These are phyloP conservation scores for Thalassaphorura encarpata DNA, from an alignment of 1,140 invertebrate species.

Conservation along the genomic window DNA sequence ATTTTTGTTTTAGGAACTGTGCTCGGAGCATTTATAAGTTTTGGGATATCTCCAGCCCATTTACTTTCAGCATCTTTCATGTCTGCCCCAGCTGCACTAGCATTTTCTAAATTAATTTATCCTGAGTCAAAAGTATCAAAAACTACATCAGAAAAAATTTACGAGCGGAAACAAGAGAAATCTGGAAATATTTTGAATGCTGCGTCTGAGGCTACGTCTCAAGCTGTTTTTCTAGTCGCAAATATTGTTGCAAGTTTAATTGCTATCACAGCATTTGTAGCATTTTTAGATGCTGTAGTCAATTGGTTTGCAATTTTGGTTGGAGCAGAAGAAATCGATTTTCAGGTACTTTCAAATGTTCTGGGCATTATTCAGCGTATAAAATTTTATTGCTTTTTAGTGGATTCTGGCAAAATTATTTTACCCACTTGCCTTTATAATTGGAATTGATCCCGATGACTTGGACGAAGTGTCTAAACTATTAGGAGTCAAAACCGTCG, in stretches of 20 bases:
- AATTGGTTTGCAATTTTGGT: slow-evolving; percentile 68
- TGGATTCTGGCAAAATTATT: slow-evolving; percentile 73
- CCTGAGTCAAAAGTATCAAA: slow-evolving; percentile 73
- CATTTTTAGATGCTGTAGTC: slow-evolving; percentile 68
- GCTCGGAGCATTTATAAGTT: slow-evolving; percentile 80
- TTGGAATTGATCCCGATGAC: slow-evolving; percentile 68
- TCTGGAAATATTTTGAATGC: slow-evolving; percentile 68
- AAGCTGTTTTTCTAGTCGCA: slow-evolving; percentile 52
- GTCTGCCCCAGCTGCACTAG: slow-evolving; percentile 79
- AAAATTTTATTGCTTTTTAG: slow-evolving; percentile 40
- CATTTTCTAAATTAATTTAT: slow-evolving; percentile 75
- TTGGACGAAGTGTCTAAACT: slow-evolving; percentile 66
- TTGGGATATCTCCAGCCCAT: slow-evolving; percentile 71
- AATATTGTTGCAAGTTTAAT: slow-evolving; percentile 85
- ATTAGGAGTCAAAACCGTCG: slow-evolving; percentile 76
- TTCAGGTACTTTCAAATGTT: slow-evolving; percentile 41
- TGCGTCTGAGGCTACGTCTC: slow-evolving; percentile 69
- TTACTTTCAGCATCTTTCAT: slow-evolving; percentile 88
- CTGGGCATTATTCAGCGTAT: too few relatives aligned
- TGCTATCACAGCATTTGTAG: slow-evolving; percentile 57
- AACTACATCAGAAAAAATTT: slow-evolving; percentile 48
- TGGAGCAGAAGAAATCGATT: slow-evolving; percentile 44
- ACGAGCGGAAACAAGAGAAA: background rate
- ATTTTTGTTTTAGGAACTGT: too few relatives aligned
- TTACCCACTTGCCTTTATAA: slow-evolving; percentile 68